These are phyloP conservation scores for Tigriopus californicus DNA, from an alignment of 2,888 invertebrate species.

Conservation along the genomic window DNA sequence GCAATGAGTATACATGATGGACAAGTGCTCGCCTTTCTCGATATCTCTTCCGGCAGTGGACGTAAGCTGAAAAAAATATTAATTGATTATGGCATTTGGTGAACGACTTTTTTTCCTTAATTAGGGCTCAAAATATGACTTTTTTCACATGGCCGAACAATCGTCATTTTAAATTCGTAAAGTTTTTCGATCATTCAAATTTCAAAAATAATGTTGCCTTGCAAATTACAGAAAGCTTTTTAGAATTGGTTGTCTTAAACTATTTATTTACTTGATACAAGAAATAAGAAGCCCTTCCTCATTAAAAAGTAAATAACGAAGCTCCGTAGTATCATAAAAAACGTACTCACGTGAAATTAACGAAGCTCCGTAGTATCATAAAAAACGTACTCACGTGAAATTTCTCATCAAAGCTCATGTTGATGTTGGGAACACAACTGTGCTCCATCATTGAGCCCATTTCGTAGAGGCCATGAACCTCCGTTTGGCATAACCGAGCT, in stretches of 20 bases:
- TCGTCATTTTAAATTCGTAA: too few relatives aligned
- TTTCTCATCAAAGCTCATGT: constrained; percentile 17
- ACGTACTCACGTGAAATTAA: constrained; percentile 9
- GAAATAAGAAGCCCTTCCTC: too few relatives aligned
- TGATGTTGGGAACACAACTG: constrained; percentile 19
- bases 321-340: constrained; percentile 29
- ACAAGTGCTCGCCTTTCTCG: constrained; percentile 28
- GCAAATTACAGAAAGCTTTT: too few relatives aligned
- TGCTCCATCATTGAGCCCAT: constrained; percentile 20
- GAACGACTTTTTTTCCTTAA: too few relatives aligned
- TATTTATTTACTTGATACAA: too few relatives aligned
- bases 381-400: constrained; percentile 9
- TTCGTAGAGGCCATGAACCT: constrained; percentile 19
- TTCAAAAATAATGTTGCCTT: too few relatives aligned
- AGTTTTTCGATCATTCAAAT: too few relatives aligned
- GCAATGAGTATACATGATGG: constrained; percentile 20
- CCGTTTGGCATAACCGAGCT: constrained; percentile 36
- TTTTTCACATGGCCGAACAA: too few relatives aligned
- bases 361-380: constrained; percentile 32
- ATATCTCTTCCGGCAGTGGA: constrained; percentile 47
- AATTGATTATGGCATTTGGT: too few relatives aligned
- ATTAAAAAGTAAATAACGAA: too few relatives aligned
- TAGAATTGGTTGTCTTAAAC: too few relatives aligned
- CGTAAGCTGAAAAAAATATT: constrained; percentile 44
- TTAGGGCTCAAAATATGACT: too few relatives aligned